Percentiles rank a stretch among this genome's conserved stretches.
Conservation (phyloP, 2,888 invertebrate genomes). For the Gymnosoma rotundatum region DNA sequence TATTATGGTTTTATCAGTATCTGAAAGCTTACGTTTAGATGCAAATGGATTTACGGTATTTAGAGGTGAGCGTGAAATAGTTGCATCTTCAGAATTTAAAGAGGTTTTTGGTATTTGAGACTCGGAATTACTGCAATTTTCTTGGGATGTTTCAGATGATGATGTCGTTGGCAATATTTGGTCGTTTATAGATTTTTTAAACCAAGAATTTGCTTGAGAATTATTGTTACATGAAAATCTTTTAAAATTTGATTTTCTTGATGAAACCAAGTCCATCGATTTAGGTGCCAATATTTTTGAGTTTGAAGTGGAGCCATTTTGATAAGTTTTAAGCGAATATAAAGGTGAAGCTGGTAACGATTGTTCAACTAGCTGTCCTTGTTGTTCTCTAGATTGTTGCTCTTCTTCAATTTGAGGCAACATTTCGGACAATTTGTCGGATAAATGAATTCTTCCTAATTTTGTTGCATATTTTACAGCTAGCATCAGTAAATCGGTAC, state of each 20-base stretch:
- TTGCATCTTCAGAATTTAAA: constrained; percentile 64
- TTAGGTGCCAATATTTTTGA: constrained; percentile 76
- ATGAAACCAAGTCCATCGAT: constrained; percentile 78
- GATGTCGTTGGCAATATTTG: constrained; percentile 37
- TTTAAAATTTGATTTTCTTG: constrained; percentile 83
- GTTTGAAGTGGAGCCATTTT: constrained; percentile 66
- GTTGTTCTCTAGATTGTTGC: constrained; percentile 70
- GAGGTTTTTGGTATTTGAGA: constrained; percentile 28
- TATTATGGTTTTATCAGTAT: constrained; percentile 75
- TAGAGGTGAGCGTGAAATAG: constrained; percentile 76
- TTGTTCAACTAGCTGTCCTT: constrained; percentile 71
- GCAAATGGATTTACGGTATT: constrained; percentile 78
- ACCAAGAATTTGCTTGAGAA: constrained; percentile 45
- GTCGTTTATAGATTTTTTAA: constrained; percentile 69
- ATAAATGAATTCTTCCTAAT: constrained; percentile 89
- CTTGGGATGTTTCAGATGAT: constrained; percentile 59
- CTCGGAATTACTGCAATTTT: constrained; percentile 39
- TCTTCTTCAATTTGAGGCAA: constrained; percentile 82
- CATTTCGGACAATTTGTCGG: constrained; percentile 88
- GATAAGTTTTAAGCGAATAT: constrained; percentile 74
- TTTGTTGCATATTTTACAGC: constrained; percentile 95
- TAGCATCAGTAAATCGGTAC: constrained; percentile 89
- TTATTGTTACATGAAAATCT: constrained; percentile 81
- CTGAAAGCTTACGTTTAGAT: constrained; percentile 82
- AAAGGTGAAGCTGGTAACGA: constrained; percentile 74